Percentiles rank a stretch among this genome's conserved stretches.
Evolutionary conservation across 2,113 vertebrate species (phyloP).

Genomic region (Perca flavescens): DNA sequence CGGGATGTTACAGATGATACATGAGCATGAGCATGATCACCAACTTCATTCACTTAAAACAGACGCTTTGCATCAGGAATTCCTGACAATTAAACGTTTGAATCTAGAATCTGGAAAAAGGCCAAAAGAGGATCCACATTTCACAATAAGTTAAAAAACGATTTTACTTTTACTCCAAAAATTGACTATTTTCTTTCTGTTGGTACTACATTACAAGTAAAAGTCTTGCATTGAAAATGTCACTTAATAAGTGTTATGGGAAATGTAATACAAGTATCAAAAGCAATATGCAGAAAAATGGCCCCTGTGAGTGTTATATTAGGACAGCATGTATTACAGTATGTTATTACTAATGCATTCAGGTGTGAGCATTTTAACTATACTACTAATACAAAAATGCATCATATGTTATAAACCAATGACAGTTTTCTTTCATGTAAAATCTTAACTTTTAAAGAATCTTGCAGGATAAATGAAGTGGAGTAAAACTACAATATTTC

Average conservation of each 20-base stretch:
- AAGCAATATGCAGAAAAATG: background rate
- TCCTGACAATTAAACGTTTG: background rate
- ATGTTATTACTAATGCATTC: background rate
- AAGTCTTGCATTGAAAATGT: background rate
- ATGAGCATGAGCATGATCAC: background rate
- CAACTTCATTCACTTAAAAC: background rate
- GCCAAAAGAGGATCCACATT: background rate
- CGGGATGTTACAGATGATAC: background rate
- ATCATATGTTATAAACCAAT: background rate
- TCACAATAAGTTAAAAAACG: background rate
- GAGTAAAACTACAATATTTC: background rate
- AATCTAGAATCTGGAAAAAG: no score
- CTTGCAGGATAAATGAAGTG: background rate
- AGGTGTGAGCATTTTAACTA: no score
- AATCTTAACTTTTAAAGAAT: background rate
- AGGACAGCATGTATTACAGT: background rate
- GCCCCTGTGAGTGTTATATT: background rate
- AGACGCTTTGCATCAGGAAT: no score
- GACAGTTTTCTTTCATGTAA: background rate
- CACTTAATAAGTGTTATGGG: background rate
- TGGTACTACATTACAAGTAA: background rate
- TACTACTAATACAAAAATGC: background rate
- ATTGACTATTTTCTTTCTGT: background rate
- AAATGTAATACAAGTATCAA: background rate
- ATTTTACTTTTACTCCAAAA: background rate